Evolutionary conservation across 2,888 invertebrate species (phyloP), one percentile per base, ranked within the genome.

Genomic region (Drosophila anceps): DNA sequence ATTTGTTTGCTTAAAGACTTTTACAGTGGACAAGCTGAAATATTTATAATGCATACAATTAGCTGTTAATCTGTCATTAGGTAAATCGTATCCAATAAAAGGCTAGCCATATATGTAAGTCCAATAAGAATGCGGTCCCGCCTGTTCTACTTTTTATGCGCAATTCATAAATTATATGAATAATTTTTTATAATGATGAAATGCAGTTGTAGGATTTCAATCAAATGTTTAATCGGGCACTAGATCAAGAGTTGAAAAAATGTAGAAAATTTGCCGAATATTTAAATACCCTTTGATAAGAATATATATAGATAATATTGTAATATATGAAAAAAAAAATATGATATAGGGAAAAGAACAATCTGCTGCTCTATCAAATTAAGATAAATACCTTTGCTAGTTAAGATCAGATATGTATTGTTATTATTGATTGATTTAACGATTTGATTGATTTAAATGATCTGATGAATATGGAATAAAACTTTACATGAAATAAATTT

Each of bases 131-230:
- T 86, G 80, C 76, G 18, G 84, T 78, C 67, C 51, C 53, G 57
- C 60, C 63, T 43, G 59, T 50, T 64, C 72, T 20, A 71, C 62
- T 74, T 81, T 64, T 63, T 78, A 58, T 76, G 61, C 65, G 62
- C 55, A 65, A 71, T 72, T 70, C 55, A 73, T 82, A 77, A 84
- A 77, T 73, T 60, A 65, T 64, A 58, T 66, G 46, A 75, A 71
- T 76, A 44, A 60, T 73, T 60, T 55, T 43, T 55, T 43, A 57
- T 67, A 72, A 88, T 86, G 86, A 86, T 86, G 86, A 82, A 86
- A 86, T 86, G 66, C 31, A 50, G 68, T 57, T 29, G 60, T 65
- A 75, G 69, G 55, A 76, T 79, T 84, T 81, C 79, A 82, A 86
- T 77, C 64, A 68, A 63, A 76, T 50, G 54, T 51, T 70, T 64